These are phyloP conservation scores for Halcyon malimbica DNA, from an alignment of 2,113 vertebrate species.

Conservation along the genomic window DNA sequence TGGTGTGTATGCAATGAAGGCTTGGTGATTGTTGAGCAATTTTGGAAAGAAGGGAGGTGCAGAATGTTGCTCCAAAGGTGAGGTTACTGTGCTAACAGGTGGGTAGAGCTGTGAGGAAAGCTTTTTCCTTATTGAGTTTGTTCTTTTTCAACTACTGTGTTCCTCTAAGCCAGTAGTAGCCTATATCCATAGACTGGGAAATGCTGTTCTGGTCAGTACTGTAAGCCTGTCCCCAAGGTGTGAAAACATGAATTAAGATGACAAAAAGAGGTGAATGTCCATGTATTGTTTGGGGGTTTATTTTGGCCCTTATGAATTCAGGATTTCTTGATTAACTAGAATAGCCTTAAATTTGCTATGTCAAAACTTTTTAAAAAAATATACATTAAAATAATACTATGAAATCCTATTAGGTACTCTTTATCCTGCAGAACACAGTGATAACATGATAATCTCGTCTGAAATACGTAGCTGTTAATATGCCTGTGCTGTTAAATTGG, in stretches of 20 bases:
- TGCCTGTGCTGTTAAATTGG: neutral
- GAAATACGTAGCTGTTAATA: neutral
- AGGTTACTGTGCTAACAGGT: neutral
- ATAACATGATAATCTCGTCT: neutral
- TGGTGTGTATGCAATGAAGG: fast-evolving
- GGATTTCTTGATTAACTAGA: neutral
- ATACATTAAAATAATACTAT: neutral
- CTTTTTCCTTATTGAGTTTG: neutral
- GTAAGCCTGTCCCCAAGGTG: neutral
- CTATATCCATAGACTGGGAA: neutral
- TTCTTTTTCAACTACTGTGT: neutral
- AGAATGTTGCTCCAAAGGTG: neutral
- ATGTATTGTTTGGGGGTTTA: neutral
- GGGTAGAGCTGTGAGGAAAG: neutral
- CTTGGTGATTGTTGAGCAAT: neutral
- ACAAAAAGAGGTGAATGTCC: neutral
- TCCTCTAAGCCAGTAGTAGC: neutral
- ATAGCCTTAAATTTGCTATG: neutral
- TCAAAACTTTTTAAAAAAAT: neutral
- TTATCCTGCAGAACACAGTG: neutral
- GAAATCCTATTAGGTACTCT: neutral
- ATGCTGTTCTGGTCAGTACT: neutral
- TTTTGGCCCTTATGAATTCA: neutral
- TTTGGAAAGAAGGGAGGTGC: neutral
- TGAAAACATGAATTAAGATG: neutral